Base-by-base conservation (phyloP, 1,140 invertebrate species). In the Drosophila kepulauana region DNA sequence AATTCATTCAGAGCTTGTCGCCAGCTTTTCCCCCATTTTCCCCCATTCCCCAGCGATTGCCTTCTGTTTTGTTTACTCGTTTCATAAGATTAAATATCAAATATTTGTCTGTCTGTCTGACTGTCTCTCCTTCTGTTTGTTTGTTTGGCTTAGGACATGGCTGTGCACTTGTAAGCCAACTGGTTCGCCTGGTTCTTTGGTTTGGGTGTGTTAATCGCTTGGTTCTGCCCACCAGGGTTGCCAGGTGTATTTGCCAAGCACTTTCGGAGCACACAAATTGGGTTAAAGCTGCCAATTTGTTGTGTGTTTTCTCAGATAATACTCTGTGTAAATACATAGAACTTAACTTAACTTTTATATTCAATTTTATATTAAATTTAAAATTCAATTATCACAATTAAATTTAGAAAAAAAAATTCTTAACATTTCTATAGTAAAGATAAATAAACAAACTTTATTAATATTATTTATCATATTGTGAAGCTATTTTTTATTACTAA, bases 81-180 rank as follows among this genome's bases (percentile, higher is more conserved):
- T 82, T 72, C 69, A 78, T 79, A 86, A 79, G 78, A 78, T 80
- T 80, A 80, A 80, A 80, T 74, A 73, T 80, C 75, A 80, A 80
- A 80, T 80, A 78, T 80, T 79, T 80, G 75, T 65, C 65, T 69
- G 54, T 64, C 75, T 57, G 49, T 62, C 58, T 54, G 38, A 38
- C 41, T 54, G 25, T 45, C 41, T 28, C n/a, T 33, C 41, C 33
- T 38, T 28, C 57, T 49, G 45, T 51, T 51, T 75, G 72, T 63
- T 63, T 75, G 72, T 33, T 62, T 77, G 57, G 62, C 69, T 71
- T 61, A 58, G 45, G 41, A 64, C 74, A 64, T 41, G 75, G 57
- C 63, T 78, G 84, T 86, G 67, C 84, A 88, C 70, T 88, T 88
- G 84, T 80, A 78, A 80, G 78, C 78, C 75, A 79, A 69, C 57